Evolutionary conservation across 1,140 invertebrate species (phyloP), one percentile per base, ranked within the genome.

Genomic region (Hydropsyche tenuis): DNA sequence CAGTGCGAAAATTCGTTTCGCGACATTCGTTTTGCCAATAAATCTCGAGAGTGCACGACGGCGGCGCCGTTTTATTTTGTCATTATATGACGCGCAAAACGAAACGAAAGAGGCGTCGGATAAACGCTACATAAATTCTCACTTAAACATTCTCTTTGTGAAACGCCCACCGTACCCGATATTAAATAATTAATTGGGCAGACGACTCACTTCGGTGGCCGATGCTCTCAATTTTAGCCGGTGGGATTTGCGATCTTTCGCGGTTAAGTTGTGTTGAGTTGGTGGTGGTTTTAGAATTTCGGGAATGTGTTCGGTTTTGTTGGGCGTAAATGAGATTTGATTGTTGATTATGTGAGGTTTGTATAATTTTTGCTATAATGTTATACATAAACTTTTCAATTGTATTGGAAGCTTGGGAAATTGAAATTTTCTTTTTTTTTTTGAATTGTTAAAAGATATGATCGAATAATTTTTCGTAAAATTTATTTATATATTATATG

Each of bases 71-170:
- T 69, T 51, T 69, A 30, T 69, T 69, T 69, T 69, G 65, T 69
- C 65, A 46, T 65, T 65, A 60, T 60, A 65, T 65, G 63, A 65
- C 63, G 63, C 63, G 22, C 63, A 65, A 16, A 65, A 42, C 16
- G 23, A n/a, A 12, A 27, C 43, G 45, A 42, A 16, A 18, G 7
- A 14, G 46, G n/a, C 22, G 43, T 69, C 65, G 65, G 18, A 69
- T 69, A 69, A 69, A 69, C 65, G 65, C 65, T 69, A 69, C 65
- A 69, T 69, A 69, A 69, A 69, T 69, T 69, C 65, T 69, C 65
- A 51, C 43, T 69, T 69, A 69, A 69, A 69, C 65, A 69, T 69
- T 69, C 37, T 69, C 65, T 69, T 51, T 69, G 63, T 65, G 30
- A 42, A 22, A 18, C n/a, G 65, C 43, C 18, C 27, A 65, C 25